Base-by-base conservation (phyloP, 2,113 vertebrate species). In the Galeopterus variegatus region DNA sequence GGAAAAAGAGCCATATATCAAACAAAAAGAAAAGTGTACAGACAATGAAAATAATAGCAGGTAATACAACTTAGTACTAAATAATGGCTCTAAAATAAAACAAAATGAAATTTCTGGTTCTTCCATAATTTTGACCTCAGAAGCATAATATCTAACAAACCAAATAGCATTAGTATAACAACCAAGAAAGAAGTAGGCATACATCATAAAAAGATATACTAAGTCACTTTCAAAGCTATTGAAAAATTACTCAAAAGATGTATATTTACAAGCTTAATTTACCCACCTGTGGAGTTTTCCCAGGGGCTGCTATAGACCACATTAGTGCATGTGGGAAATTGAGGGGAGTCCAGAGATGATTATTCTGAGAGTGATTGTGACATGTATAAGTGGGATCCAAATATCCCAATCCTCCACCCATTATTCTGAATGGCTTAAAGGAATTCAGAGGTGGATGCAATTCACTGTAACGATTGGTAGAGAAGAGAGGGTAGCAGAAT, bases 401-500 rank as follows among this genome's bases (percentile, higher is more conserved):
- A 62, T 90, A 89, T 50, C 24, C 84, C 23, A 33, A 8, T 15
- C 21, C 0, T 24, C 8, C 41, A 85, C 15, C 54, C 52, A 31
- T 24, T 69, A 90, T 70, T 85, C 36, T 75, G 73, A 85, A 77
- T 90, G 64, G 8, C 48, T 92, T 69, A 62, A 89, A 79, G 28
- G 41, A 69, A 69, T 93, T 93, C 33, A 86, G 19, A 9, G 77
- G 18, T 45, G 80, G 5, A 60, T 89, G 0, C 60, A 96, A 97
- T 89, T 95, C 54, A 7, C 10, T 45, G 1, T 31, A 89, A 92
- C 94, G 84, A 92, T 77, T 92, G 0, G 50, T 1, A 19, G 17
- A 3, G 0, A 2, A 88, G 13, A 96, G 54, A 97, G 96, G 5
- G 11, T 77, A 97, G 95, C 1, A 1, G 0, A 89, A 36, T 70